Conservation (phyloP, 2,888 invertebrate species). For the Lasioglossum figueresi region DNA sequence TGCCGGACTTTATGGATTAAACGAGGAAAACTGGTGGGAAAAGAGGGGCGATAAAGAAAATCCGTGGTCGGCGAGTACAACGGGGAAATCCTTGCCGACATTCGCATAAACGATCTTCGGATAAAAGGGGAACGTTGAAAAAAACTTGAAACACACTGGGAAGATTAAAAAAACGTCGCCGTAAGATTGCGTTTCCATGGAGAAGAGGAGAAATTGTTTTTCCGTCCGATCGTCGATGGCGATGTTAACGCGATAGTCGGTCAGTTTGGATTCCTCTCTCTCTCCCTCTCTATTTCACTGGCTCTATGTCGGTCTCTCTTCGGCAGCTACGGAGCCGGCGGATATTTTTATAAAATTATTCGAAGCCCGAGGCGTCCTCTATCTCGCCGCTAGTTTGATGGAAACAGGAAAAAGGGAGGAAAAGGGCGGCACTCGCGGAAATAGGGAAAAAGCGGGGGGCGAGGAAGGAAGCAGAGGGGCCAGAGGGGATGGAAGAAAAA, state of each 20-base stretch:
- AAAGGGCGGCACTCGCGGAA: slow-evolving; percentile 72
- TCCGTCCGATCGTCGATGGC: not conserved
- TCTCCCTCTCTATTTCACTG: not conserved
- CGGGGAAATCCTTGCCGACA: not conserved
- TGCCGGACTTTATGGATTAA: slow-evolving; percentile 56
- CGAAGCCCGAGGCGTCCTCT: slow-evolving; percentile 52
- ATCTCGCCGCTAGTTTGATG: slow-evolving; percentile 64
- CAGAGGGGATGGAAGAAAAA: slow-evolving; percentile 40
- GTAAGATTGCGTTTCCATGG: not conserved
- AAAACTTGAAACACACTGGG: not conserved
- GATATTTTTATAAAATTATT: slow-evolving; percentile 66
- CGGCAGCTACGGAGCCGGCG: slow-evolving; percentile 1
- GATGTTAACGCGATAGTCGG: slow-evolving; percentile 35
- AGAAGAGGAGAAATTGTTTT: not conserved
- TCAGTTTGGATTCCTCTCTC: slow-evolving; percentile 29
- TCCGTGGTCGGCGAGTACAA: not conserved
- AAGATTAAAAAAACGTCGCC: not conserved
- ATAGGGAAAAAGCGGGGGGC: slow-evolving; percentile 56
- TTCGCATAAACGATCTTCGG: slow-evolving; percentile 38
- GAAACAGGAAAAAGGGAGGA: slow-evolving; percentile 71
- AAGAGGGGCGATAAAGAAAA: slow-evolving; percentile 2
- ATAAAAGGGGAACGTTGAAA: not conserved
- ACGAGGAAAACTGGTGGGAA: slow-evolving; percentile 6
- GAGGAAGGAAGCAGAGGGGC: slow-evolving; percentile 12
- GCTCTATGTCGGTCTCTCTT: not conserved